Conservation (phyloP, 2,797 vertebrate genomes). For the Oceanodroma leucorhoa region DNA sequence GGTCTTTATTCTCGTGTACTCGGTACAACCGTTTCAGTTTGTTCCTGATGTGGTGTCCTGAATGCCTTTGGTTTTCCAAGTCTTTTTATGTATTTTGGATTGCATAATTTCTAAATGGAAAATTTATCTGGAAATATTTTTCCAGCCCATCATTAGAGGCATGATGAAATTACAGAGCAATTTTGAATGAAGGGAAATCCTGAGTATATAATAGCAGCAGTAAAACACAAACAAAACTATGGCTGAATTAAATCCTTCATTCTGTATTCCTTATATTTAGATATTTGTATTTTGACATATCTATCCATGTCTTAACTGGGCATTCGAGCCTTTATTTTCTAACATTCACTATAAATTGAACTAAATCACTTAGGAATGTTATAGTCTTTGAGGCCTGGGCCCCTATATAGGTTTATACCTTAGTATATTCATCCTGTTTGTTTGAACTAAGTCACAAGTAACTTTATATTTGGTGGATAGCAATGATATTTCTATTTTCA, state of each 20-base stretch:
- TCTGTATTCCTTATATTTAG: background rate
- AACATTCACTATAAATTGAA: background rate
- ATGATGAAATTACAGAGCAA: background rate
- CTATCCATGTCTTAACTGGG: background rate
- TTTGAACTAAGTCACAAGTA: background rate
- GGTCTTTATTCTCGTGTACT: background rate
- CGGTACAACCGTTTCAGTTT: background rate
- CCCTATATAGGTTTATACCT: background rate
- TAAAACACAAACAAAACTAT: background rate
- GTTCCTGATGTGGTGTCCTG: background rate
- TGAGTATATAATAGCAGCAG: background rate
- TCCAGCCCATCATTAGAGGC: background rate
- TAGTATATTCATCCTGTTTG: background rate
- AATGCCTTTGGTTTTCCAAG: background rate
- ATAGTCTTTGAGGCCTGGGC: background rate
- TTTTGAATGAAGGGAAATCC: background rate
- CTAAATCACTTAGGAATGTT: background rate
- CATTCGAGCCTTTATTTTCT: background rate
- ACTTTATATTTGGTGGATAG: background rate
- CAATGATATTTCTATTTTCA: background rate
- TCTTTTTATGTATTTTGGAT: background rate
- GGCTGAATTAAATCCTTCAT: background rate
- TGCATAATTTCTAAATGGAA: background rate
- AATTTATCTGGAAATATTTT: background rate
- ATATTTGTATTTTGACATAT: background rate